Percentiles rank a stretch among this genome's conserved stretches.
Conservation (phyloP, 2,797 vertebrate genomes). For the Cossypha polioptera region DNA sequence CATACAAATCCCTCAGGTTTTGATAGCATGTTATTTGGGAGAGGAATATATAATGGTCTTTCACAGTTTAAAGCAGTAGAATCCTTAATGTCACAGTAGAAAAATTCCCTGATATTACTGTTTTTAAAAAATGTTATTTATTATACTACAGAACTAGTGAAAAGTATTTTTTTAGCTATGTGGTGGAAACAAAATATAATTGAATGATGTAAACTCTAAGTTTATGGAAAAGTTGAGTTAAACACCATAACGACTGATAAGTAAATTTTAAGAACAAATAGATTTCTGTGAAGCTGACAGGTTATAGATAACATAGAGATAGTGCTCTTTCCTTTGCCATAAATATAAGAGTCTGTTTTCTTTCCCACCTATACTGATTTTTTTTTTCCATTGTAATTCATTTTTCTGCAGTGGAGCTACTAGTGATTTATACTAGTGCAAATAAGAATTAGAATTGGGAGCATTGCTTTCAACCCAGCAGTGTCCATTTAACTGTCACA, state of each 20-base stretch:
- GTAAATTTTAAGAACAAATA: not conserved
- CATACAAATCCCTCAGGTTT: not conserved
- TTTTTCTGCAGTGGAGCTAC: not conserved
- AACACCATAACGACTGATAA: not conserved
- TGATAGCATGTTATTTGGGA: not conserved
- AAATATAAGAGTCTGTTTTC: not conserved
- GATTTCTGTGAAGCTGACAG: not conserved
- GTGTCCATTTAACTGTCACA: conserved; percentile 60
- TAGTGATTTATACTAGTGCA: conserved; percentile 46
- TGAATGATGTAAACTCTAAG: not conserved
- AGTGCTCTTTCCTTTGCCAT: not conserved
- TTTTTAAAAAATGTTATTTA: not conserved
- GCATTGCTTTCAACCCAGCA: conserved; percentile 57
- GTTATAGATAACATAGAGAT: not conserved
- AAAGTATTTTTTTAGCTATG: not conserved
- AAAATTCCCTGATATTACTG: not conserved
- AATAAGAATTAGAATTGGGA: conserved; percentile 30
- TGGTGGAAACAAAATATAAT: not conserved
- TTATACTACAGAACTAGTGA: not conserved
- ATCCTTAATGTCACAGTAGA: not conserved
- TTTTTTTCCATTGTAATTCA: not conserved
- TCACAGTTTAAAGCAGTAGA: not conserved
- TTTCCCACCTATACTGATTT: not conserved
- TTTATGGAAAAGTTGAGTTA: not conserved
- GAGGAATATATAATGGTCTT: not conserved